Conservation (phyloP, 2,888 invertebrate species). For the Aphidoletes aphidimyza region DNA sequence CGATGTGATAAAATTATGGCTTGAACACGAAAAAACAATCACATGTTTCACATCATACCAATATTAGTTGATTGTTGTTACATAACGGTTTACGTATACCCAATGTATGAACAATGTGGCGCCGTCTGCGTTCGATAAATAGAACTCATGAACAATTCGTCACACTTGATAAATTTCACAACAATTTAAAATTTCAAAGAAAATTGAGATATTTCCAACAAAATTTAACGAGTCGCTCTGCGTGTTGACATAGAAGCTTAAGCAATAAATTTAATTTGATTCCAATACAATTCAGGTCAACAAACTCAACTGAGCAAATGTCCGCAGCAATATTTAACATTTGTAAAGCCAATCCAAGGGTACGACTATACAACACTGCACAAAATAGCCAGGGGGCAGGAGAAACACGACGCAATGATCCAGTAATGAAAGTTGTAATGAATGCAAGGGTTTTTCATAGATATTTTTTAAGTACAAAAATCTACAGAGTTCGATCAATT, state of each 20-base stretch:
- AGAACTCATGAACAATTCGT: no score
- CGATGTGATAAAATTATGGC: no score
- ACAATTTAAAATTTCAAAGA: no score
- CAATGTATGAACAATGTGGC: no score
- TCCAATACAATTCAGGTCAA: not conserved
- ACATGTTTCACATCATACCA: not conserved
- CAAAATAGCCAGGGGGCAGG: not conserved
- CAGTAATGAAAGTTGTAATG: constrained; percentile 6
- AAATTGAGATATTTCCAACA: no score
- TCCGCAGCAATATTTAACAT: not conserved
- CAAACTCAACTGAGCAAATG: not conserved
- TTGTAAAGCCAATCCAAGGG: not conserved
- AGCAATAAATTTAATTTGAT: no score
- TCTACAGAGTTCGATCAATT: not conserved
- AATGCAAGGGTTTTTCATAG: constrained; percentile 9
- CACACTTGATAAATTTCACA: no score
- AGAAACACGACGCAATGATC: not conserved
- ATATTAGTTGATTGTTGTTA: not conserved
- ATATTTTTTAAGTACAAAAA: constrained; percentile 11
- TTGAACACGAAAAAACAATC: not conserved
- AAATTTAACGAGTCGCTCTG: no score
- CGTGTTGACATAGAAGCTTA: no score
- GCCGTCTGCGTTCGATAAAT: no score
- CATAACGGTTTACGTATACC: no score
- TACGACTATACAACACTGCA: not conserved